A percentile compares a stretch with the other conserved stretches of the same genome.
These are phyloP conservation scores for Triplophysa siluroides DNA, from an alignment of 2,113 vertebrate genomes.

Conservation along the genomic window DNA sequence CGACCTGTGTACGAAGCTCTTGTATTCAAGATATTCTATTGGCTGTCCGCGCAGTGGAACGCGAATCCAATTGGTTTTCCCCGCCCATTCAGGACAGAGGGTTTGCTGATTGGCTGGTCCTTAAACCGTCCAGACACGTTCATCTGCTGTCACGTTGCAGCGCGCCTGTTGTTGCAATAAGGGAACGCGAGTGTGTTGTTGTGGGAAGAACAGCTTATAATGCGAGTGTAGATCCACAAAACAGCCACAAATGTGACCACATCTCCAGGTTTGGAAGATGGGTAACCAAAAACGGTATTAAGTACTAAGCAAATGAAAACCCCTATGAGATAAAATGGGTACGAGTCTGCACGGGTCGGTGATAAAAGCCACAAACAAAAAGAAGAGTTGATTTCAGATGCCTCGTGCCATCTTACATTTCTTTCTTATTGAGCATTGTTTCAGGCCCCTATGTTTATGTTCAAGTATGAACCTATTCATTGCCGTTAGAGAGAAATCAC, in stretches of 20 bases:
- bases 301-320: no score
- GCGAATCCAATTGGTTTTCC: not conserved
- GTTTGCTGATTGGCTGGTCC: slow-evolving; percentile 29
- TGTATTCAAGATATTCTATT: slow-evolving; percentile 10
- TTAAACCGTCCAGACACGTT: slow-evolving; percentile 29
- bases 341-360: no score
- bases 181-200: not conserved
- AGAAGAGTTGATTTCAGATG: no score
- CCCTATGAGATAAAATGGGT: no score
- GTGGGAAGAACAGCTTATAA: not conserved
- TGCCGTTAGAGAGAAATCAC: no score
- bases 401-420: no score
- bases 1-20: not conserved
- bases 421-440: no score
- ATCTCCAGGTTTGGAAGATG: no score
- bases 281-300: no score
- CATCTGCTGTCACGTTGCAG: slow-evolving; percentile 52
- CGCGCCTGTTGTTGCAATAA: slow-evolving; percentile 38
- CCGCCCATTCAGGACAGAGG: slow-evolving; percentile 37
- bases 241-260: not conserved
- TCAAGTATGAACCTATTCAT: no score
- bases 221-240: not conserved
- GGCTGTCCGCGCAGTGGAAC: slow-evolving; percentile 4
- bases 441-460: no score
- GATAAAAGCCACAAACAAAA: no score